Conservation (phyloP, 2,113 vertebrate genomes). For the Panthera leo region DNA sequence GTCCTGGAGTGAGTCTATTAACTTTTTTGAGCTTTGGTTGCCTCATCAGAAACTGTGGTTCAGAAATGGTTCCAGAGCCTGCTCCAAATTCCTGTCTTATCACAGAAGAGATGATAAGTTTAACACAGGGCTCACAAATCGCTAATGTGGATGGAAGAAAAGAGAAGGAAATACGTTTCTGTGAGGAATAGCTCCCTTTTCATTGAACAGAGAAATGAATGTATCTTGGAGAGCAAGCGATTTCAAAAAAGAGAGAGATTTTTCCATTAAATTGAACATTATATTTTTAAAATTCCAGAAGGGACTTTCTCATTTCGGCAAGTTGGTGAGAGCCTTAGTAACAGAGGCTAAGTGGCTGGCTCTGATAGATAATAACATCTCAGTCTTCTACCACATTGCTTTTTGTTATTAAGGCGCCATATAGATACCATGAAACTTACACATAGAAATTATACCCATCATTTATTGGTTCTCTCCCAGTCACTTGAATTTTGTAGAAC, state of each 20-base stretch:
- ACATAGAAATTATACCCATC: not conserved
- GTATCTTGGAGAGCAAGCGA: not conserved
- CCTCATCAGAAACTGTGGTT: not conserved
- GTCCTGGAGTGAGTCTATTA: not conserved
- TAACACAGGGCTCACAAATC: not conserved
- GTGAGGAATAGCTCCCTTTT: not conserved
- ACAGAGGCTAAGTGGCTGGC: too few species aligned
- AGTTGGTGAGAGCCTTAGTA: not conserved
- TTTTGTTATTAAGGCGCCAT: not conserved
- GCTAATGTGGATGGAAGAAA: not conserved
- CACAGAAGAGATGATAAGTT: not conserved
- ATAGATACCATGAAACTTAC: not conserved
- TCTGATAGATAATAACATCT: not conserved
- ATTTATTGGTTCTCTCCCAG: not conserved
- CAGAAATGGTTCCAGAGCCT: not conserved
- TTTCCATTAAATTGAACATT: not conserved
- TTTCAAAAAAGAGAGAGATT: not conserved
- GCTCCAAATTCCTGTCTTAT: not conserved
- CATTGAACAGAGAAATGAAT: not conserved
- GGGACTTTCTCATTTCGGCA: not conserved
- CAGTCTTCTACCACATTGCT: not conserved
- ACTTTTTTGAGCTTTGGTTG: not conserved
- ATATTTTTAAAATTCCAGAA: constrained; percentile 9
- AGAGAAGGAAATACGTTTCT: not conserved
- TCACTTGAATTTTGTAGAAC: not conserved